Evolutionary conservation across 1,140 invertebrate species (phyloP).

Genomic region (Alviniconcha marisindica): DNA sequence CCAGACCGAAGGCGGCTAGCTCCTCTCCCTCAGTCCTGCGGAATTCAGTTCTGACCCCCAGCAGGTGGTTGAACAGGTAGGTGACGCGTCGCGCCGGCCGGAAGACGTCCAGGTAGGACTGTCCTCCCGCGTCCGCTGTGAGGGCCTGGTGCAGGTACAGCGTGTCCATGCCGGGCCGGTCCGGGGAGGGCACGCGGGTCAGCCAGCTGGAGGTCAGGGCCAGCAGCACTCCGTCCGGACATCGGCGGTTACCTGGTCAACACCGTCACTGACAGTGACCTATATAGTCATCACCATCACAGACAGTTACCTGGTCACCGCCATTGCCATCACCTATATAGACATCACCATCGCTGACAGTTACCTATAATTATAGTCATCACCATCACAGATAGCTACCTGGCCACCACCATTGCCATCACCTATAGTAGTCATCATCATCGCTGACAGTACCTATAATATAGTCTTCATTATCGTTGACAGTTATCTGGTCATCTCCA

Average conservation of each 20-base stretch:
- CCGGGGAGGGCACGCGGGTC: slow-evolving; percentile 25
- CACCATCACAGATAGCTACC: too few relatives aligned
- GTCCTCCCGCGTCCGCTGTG: slow-evolving; percentile 45
- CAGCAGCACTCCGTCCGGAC: slow-evolving; percentile 52
- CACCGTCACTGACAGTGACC: too few relatives aligned
- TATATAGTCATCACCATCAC: too few relatives aligned
- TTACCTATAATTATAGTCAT: too few relatives aligned
- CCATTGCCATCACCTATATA: too few relatives aligned
- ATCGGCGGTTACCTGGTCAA: slow-evolving; percentile 43
- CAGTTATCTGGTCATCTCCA: too few relatives aligned
- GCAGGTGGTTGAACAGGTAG: slow-evolving; percentile 56
- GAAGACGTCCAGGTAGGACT: slow-evolving; percentile 52
- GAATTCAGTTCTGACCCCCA: slow-evolving; percentile 41
- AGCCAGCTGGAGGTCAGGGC: slow-evolving; percentile 51
- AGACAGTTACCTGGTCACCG: too few relatives aligned
- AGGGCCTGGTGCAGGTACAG: slow-evolving; percentile 54
- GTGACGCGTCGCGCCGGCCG: slow-evolving; percentile 49
- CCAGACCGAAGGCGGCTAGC: slow-evolving; percentile 46
- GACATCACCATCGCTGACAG: too few relatives aligned
- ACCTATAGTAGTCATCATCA: too few relatives aligned
- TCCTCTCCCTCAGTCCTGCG: slow-evolving; percentile 45
- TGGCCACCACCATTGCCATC: too few relatives aligned
- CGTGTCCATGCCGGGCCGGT: slow-evolving; percentile 31
- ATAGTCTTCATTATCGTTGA: too few relatives aligned
- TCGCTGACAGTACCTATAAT: too few relatives aligned